These are phyloP conservation scores for Drosophila cognata DNA, from an alignment of 2,888 invertebrate genomes.

Conservation along the genomic window DNA sequence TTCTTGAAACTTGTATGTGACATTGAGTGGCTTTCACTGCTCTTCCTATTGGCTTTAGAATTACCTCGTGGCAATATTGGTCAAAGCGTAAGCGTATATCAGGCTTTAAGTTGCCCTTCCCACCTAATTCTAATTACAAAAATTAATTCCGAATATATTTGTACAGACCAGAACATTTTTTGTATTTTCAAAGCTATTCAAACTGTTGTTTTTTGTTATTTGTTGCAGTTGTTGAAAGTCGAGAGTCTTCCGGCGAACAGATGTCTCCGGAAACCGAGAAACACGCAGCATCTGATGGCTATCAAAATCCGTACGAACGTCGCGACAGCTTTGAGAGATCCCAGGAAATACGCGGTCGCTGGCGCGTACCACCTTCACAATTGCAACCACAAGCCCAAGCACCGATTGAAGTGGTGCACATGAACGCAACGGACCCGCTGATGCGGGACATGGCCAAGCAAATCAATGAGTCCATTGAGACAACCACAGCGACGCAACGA, in stretches of 20 bases:
- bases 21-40: neutral
- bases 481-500: slow-evolving; percentile 33
- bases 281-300: slow-evolving; percentile 30
- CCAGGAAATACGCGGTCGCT: slow-evolving; percentile 54
- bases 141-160: no score
- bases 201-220: neutral
- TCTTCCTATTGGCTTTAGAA: neutral
- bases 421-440: slow-evolving; percentile 61
- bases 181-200: neutral
- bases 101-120: neutral
- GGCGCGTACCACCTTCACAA: slow-evolving; percentile 35
- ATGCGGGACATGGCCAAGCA: slow-evolving; percentile 63
- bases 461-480: slow-evolving; percentile 74
- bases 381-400: slow-evolving; percentile 6
- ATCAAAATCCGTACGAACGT: slow-evolving; percentile 33
- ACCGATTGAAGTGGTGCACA: slow-evolving; percentile 46
- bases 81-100: neutral
- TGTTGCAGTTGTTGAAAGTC: slow-evolving; percentile 44
- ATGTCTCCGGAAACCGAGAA: slow-evolving; percentile 16
- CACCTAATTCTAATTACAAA: no score
- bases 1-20: neutral
- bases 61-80: neutral
- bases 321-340: slow-evolving; percentile 60
- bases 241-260: slow-evolving; percentile 51
- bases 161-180: no score